Conservation (phyloP, 2,113 vertebrate genomes). For the Aplodontia rufa region DNA sequence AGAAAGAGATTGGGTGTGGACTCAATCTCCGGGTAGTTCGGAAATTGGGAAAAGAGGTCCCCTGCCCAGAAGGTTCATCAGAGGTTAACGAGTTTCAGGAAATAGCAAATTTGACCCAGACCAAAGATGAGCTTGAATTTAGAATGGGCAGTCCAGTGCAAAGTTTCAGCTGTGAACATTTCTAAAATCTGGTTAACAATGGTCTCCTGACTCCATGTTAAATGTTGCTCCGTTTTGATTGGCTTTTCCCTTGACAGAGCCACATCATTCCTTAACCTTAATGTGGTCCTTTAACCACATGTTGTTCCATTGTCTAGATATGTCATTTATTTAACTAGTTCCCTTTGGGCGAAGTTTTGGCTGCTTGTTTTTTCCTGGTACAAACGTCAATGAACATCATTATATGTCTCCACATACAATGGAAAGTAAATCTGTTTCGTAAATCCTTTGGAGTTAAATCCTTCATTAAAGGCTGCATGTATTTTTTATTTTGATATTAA, state of each 20-base stretch:
- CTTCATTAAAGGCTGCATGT: background rate
- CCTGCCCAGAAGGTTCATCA: too few relatives aligned
- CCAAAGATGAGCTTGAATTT: background rate
- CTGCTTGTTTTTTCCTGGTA: background rate
- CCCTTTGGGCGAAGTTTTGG: background rate
- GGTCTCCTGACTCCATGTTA: background rate
- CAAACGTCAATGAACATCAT: background rate
- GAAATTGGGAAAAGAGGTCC: too few relatives aligned
- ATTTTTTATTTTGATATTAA: conserved; percentile 14
- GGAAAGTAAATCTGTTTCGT: background rate
- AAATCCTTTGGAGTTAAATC: background rate
- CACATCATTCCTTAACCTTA: background rate
- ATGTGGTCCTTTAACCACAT: too few relatives aligned
- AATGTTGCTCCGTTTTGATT: background rate
- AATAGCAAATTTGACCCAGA: too few relatives aligned
- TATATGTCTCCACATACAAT: background rate
- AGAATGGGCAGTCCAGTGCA: background rate
- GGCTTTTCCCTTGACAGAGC: background rate
- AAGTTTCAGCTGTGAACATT: background rate
- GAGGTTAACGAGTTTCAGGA: background rate
- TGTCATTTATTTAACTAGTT: background rate
- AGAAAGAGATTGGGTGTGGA: background rate
- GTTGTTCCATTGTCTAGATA: background rate
- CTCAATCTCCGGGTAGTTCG: too few relatives aligned
- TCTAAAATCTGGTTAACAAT: background rate